These are phyloP conservation scores for Ursus arctos DNA, from an alignment of 2,113 vertebrate species.

Conservation along the genomic window DNA sequence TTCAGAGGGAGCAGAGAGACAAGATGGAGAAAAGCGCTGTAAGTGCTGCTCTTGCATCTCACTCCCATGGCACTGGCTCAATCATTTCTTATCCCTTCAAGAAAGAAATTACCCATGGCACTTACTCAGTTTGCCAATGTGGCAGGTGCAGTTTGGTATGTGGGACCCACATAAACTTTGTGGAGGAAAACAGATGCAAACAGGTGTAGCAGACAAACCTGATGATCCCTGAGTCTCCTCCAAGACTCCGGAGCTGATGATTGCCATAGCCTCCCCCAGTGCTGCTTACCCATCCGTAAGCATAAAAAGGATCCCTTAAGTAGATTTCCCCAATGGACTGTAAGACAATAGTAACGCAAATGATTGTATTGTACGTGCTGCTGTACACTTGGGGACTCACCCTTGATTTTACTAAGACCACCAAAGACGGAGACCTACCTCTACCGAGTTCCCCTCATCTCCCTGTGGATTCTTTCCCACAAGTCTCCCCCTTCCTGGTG, in stretches of 20 bases:
- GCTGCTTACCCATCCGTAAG: neutral
- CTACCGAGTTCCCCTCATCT: neutral
- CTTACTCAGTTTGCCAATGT: neutral
- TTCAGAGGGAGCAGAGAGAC: too few relatives aligned
- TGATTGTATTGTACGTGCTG: neutral
- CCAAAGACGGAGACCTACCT: neutral
- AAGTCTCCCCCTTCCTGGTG: neutral
- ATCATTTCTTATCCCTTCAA: neutral
- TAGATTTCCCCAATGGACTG: neutral
- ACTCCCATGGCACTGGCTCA: neutral
- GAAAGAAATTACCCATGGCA: neutral
- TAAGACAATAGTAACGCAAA: neutral
- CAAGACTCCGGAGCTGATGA: neutral
- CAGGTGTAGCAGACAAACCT: neutral
- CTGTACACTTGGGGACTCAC: neutral
- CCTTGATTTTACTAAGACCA: neutral
- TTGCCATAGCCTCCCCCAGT: neutral
- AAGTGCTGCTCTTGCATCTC: neutral
- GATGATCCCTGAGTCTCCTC: neutral
- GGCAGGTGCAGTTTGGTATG: too few relatives aligned
- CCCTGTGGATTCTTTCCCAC: neutral
- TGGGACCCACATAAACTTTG: neutral
- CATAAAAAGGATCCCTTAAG: neutral
- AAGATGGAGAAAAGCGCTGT: neutral
- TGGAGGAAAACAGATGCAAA: neutral